phyloP scores from a whole-genome alignment of 1,140 invertebrate species.

The Spodoptera litura region DNA sequence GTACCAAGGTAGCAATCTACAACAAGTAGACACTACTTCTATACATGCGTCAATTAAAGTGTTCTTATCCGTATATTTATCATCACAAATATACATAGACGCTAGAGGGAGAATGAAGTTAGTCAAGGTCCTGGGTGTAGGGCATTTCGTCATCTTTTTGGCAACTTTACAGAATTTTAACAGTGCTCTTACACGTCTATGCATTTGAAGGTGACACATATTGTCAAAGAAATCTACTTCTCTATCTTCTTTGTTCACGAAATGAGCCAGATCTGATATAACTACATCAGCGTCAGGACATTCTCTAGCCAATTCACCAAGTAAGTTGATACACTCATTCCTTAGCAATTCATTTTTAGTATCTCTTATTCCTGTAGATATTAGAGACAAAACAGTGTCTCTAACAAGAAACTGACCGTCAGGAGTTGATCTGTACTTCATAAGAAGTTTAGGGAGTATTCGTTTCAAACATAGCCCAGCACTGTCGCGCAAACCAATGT shows the following conservation, averaged over 20 bases:
- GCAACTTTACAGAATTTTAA: conserved; percentile 89
- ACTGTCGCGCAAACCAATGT: conserved; percentile 93
- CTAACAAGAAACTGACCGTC: conserved; percentile 90
- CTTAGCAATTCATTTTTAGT: conserved; percentile 89
- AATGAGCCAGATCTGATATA: conserved; percentile 90
- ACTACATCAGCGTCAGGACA: conserved; percentile 90
- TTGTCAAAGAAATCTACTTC: conserved; percentile 98
- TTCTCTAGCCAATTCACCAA: conserved; percentile 91
- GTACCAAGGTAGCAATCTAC: conserved; percentile 93
- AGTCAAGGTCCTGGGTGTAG: conserved; percentile 90
- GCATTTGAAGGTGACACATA: conserved; percentile 94
- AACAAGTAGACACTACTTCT: conserved; percentile 91
- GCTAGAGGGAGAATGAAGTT: conserved; percentile 95
- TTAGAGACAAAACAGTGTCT: conserved; percentile 89
- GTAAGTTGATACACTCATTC: conserved; percentile 91
- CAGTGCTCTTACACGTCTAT: conserved; percentile 93
- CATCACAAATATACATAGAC: conserved; percentile 92
- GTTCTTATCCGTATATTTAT: conserved; percentile 91
- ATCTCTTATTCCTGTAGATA: conserved; percentile 90
- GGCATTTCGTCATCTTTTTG: conserved; percentile 86
- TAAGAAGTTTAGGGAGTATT: conserved; percentile 87
- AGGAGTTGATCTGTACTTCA: conserved; percentile 80
- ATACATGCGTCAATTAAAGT: conserved; percentile 94
- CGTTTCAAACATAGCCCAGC: conserved; percentile 91
- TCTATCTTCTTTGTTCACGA: conserved; percentile 91